phyloP scores from a whole-genome alignment of 1,140 invertebrate species.

The Aphelinus atriplicis region DNA sequence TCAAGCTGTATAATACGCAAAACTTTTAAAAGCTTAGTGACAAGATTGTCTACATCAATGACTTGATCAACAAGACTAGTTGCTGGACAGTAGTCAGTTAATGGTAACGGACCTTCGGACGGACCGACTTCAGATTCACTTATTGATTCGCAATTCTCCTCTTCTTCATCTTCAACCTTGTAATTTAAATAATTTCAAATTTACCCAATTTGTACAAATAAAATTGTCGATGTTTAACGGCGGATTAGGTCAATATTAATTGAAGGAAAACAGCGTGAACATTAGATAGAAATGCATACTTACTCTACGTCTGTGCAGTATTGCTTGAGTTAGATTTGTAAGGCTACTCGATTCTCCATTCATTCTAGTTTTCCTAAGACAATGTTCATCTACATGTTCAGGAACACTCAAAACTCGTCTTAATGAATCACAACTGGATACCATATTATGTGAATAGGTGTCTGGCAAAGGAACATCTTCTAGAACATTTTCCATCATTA shows the following conservation, averaged over 20 bases:
- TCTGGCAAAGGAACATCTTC: slow-evolving; percentile 74
- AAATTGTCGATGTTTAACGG: neutral
- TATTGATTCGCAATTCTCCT: slow-evolving; percentile 60
- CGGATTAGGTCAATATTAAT: neutral
- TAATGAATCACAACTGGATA: slow-evolving; percentile 69
- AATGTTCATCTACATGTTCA: slow-evolving; percentile 56
- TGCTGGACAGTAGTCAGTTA: slow-evolving; percentile 59
- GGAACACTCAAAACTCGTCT: slow-evolving; percentile 59
- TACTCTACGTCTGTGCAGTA: slow-evolving; percentile 60
- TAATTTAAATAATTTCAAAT: slow-evolving; percentile 21
- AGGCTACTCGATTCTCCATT: slow-evolving; percentile 59
- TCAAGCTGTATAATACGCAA: slow-evolving; percentile 77
- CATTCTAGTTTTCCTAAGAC: slow-evolving; percentile 46
- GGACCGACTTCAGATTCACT: slow-evolving; percentile 59
- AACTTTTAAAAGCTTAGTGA: slow-evolving; percentile 79
- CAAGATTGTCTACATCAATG: slow-evolving; percentile 78
- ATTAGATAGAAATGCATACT: neutral
- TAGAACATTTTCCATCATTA: slow-evolving; percentile 80
- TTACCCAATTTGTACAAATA: slow-evolving; percentile 3
- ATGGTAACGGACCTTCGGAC: slow-evolving; percentile 53
- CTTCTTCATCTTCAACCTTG: slow-evolving; percentile 61
- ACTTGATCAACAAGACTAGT: slow-evolving; percentile 75
- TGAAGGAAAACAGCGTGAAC: slow-evolving; percentile 19
- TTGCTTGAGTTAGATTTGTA: slow-evolving; percentile 62
- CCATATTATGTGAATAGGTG: slow-evolving; percentile 75